Conservation (phyloP, 2,888 invertebrate genomes). For the Cenopis cana region DNA sequence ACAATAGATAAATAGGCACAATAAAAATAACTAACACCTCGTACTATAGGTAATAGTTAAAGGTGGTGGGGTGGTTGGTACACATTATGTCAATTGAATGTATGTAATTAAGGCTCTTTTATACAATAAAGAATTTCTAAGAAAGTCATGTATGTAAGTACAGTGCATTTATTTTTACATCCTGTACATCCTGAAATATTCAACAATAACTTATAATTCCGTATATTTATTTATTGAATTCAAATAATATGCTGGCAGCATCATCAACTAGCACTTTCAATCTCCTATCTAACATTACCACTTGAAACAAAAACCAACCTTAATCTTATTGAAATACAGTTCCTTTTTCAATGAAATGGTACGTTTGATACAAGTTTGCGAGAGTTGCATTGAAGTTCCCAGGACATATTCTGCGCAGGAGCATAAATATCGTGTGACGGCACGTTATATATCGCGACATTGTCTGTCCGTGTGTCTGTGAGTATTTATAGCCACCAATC, state of each 20-base stretch:
- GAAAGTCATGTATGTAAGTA: neutral
- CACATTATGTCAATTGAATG: no score
- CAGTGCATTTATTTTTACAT: neutral
- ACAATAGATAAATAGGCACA: no score
- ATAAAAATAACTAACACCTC: no score
- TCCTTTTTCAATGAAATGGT: neutral
- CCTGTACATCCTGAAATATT: constrained; percentile 1
- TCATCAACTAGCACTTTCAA: neutral
- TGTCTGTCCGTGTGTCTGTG: constrained; percentile 47
- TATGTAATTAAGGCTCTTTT: no score
- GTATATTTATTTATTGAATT: constrained; percentile 21
- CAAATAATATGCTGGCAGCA: constrained; percentile 8
- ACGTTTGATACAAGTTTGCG: neutral
- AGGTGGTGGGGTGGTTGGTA: no score
- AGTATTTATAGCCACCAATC: constrained; percentile 50
- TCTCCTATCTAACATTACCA: neutral
- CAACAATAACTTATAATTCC: constrained; percentile 9
- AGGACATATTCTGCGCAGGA: constrained; percentile 8
- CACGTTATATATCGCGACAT: constrained; percentile 56
- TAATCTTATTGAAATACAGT: neutral
- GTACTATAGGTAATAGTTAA: no score
- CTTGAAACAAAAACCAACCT: neutral
- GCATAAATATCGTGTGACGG: constrained; percentile 46
- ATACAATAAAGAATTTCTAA: no score
- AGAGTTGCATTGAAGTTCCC: neutral